Evolutionary conservation across 92 coral and sea anemone species (phyloP), one percentile per base, ranked within the genome.

Genomic region (Paragorgia papillata): DNA sequence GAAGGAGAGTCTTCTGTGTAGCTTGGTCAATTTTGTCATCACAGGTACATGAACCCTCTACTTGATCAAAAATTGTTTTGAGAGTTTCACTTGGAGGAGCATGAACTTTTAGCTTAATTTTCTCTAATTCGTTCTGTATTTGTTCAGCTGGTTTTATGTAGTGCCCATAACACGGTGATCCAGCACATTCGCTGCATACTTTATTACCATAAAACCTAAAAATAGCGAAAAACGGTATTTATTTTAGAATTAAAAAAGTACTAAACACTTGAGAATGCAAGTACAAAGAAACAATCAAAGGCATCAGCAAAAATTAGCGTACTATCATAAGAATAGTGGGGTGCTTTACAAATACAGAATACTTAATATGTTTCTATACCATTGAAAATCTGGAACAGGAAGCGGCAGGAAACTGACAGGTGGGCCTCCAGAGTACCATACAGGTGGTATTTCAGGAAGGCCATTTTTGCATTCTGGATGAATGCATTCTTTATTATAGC

Each of bases 371-470:
- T 51, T 44, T 20, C 17, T 10, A 40, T 43, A 76, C 82, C 82
- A n/a, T n/a, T n/a, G n/a, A n/a, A n/a, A 62, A 24, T 57, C 53
- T 33, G 53, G 44, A 58, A 55, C 83, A 20, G 74, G 87, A 30
- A 83, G 69, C 12, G 83, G 87, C 49, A 83, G 77, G 55, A 46
- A 76, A 34, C 66, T 76, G 29, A 66, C 43, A 31, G 83, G 77
- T 75, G 87, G 76, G 7, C 76, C 86, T 41, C 78, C 82, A 30
- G 77, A 48, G 39, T 83, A 75, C 87, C 83, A 83, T 29, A 62
- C 70, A 76, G 43, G 77, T 28, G 69, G 31, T 18, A 6, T 40
- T 28, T 63, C 57, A 9, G 82, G 82, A 59, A 24, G 75, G 10
- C 75, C 74, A 59, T 59, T 59, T 59, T 59, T 9, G 18, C 66